These are phyloP conservation scores for Odocoileus hemionus DNA, from an alignment of 2,113 vertebrate genomes.

Conservation along the genomic window DNA sequence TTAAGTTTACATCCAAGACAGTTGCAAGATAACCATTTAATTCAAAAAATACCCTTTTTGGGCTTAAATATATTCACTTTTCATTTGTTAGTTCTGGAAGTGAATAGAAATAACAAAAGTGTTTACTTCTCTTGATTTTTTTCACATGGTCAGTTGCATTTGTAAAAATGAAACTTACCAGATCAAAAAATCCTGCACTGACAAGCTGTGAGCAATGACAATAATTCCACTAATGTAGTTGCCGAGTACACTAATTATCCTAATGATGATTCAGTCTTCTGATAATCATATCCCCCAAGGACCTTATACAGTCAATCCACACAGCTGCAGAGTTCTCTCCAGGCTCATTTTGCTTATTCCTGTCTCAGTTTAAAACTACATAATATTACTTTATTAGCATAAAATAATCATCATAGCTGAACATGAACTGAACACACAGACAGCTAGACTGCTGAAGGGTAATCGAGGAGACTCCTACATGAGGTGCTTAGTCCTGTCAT, in stretches of 20 bases:
- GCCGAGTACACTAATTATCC: constrained; percentile 59
- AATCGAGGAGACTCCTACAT: neutral
- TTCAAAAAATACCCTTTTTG: neutral
- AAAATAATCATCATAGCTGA: constrained; percentile 60
- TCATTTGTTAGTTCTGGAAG: neutral
- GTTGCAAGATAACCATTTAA: neutral
- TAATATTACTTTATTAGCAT: constrained; percentile 63
- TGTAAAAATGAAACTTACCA: constrained; percentile 6
- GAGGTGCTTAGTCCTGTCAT: neutral
- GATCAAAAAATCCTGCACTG: constrained; percentile 13
- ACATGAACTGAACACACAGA: constrained; percentile 18
- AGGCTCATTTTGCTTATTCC: constrained; percentile 51
- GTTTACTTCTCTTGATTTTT: constrained; percentile 18
- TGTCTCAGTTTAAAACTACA: constrained; percentile 48
- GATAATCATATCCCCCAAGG: constrained; percentile 54
- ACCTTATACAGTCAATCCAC: constrained; percentile 37
- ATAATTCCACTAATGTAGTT: constrained; percentile 56
- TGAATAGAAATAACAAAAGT: neutral
- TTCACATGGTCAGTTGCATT: constrained; percentile 29
- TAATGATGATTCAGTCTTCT: constrained; percentile 58
- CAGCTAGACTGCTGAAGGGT: constrained; percentile 1
- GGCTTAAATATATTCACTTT: neutral
- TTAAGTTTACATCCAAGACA: neutral
- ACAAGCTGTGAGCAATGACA: constrained; percentile 60
- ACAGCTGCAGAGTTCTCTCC: constrained; percentile 47